These are phyloP conservation scores for Rhimphoctona megacephalus DNA, from an alignment of 2,888 invertebrate genomes.

Conservation along the genomic window DNA sequence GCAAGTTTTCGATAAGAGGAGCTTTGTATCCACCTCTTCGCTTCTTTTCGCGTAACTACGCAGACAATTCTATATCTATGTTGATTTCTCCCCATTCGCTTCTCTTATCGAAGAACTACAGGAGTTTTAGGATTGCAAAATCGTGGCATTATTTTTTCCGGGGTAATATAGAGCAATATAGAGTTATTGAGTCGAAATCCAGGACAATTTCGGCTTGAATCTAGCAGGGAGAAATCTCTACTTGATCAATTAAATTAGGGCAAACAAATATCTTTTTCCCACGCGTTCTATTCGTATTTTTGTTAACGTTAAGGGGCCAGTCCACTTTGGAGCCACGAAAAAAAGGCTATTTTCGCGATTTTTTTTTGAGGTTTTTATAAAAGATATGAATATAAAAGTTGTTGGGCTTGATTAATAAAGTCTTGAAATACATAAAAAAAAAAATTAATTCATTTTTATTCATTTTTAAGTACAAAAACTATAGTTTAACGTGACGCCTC, in stretches of 20 bases:
- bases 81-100: background rate
- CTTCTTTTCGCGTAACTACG: slow-evolving; percentile 15
- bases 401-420: no score
- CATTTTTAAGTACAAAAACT: no score
- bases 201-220: background rate
- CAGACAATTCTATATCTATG: slow-evolving; percentile 5
- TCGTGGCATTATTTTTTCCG: background rate
- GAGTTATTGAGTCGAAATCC: background rate
- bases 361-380: no score
- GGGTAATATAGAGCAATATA: background rate
- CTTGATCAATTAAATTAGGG: background rate
- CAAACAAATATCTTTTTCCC: background rate
- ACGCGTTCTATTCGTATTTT: background rate
- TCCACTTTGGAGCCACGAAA: no score
- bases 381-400: no score
- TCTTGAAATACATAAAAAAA: no score
- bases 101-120: slow-evolving; percentile 49
- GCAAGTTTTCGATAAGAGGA: slow-evolving; percentile 45
- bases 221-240: background rate
- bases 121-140: slow-evolving; percentile 1
- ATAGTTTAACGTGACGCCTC: no score
- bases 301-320: background rate
- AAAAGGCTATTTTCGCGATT: no score
- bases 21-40: background rate
- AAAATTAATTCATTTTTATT: no score